Base-by-base conservation (phyloP, 2,888 invertebrate genomes). In the Lepidochrysops patricia region DNA sequence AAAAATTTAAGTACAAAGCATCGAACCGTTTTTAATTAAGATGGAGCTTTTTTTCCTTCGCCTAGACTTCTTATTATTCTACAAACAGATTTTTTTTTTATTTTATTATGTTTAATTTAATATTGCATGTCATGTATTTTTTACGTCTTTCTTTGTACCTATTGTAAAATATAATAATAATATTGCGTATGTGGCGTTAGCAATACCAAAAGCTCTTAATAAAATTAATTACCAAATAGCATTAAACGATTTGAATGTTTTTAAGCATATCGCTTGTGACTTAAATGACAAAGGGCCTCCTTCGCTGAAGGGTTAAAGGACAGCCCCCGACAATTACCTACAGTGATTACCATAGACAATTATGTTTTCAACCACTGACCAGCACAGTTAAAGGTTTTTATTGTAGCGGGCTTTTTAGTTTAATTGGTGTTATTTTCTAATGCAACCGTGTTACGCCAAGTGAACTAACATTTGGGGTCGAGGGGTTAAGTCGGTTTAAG, bases 301-400 rank as follows among this genome's bases (percentile, higher is more conserved):
- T 84, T 78, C 76, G 68, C 67, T 70, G 71, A 80, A 82, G 86
- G 87, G 84, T 84, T 79, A 82, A 68, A 81, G 79, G 81, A 79
- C 71, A 74, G 71, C 76, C 81, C 83, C 74, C 74, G 71, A 77
- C 84, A 86, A 88, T 88, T 88, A 86, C 82, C 84, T 82, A 84
- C 86, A 84, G 87, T 87, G 80, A 84, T 86, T 84, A 86, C 84
- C 77, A 81, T 80, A 76, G 78, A 84, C 84, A 81, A 85, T 86
- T 85, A 84, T 83, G 82, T 82, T 78, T 76, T 77, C 77, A 77
- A 76, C 82, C 80, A 72, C 74, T 72, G 71, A 70, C 76, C 81
- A 81, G 80, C 80, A 79, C 83, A 82, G 77, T 79, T 76, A 74
- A 80, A 80, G 82, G 79, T 85, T 87, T 87, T 87, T 87, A 84